Conservation (phyloP, 2,113 vertebrate genomes). For the Oostethus manadensis region DNA sequence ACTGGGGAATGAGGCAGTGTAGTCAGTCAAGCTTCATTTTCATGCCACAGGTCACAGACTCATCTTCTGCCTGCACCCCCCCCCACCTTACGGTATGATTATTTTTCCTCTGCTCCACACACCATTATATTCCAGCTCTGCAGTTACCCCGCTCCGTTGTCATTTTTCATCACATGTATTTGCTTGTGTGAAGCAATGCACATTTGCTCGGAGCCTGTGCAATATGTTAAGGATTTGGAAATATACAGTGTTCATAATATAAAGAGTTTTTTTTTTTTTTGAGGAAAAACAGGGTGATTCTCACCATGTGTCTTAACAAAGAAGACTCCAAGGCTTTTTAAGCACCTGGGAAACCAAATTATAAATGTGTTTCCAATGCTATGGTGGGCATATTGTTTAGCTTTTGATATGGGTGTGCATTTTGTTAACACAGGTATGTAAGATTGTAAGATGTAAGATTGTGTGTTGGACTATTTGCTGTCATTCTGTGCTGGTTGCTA, state of each 20-base stretch:
- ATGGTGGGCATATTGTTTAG: constrained; percentile 50
- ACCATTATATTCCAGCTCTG: constrained; percentile 66
- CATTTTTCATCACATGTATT: constrained; percentile 71
- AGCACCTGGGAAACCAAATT: constrained; percentile 68
- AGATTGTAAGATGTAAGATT: constrained; percentile 20
- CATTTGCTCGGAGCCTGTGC: constrained; percentile 58
- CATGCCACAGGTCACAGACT: constrained; percentile 63
- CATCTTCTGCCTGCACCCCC: constrained; percentile 59
- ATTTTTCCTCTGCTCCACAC: constrained; percentile 66
- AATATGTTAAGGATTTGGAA: constrained; percentile 69
- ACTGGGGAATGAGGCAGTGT: constrained; percentile 50
- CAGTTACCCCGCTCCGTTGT: constrained; percentile 62
- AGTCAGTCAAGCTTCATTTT: constrained; percentile 59
- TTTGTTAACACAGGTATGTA: constrained; percentile 13
- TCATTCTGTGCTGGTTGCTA: not conserved
- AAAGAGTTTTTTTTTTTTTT: constrained; percentile 73
- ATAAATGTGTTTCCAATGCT: constrained; percentile 62
- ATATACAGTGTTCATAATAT: constrained; percentile 67
- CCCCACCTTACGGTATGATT: constrained; percentile 66
- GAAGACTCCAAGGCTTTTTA: constrained; percentile 66
- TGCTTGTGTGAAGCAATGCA: constrained; percentile 57
- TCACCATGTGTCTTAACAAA: constrained; percentile 66
- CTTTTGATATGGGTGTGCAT: constrained; percentile 33
- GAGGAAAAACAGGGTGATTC: constrained; percentile 48
- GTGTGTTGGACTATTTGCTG: not conserved